Evolutionary conservation across 1,140 invertebrate genomes (phyloP).

Genomic region (Macrobrachium nipponense): DNA sequence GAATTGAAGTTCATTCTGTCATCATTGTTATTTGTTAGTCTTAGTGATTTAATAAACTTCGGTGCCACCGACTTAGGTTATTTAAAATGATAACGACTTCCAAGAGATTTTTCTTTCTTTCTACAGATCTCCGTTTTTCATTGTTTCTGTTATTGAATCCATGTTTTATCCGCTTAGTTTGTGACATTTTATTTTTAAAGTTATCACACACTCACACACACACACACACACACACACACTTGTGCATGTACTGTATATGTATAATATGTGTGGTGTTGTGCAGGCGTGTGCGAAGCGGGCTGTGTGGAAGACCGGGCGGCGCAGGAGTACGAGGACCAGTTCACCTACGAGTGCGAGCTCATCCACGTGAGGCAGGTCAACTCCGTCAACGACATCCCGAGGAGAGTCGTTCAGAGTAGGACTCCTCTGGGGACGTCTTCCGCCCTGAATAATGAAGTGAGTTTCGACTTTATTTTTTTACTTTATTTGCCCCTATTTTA

Average conservation of each 20-base stretch:
- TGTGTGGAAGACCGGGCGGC: slow-evolving; percentile 52
- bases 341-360: slow-evolving; percentile 55
- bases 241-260: not conserved
- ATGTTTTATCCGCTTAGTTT: no score
- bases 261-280: no score
- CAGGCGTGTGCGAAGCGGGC: slow-evolving; percentile 56
- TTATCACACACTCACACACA: not conserved
- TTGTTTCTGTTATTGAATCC: no score
- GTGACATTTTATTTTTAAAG: no score
- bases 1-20: no score
- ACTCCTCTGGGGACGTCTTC: not conserved
- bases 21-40: no score
- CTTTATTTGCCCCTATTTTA: no score
- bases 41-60: no score
- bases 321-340: slow-evolving; percentile 59
- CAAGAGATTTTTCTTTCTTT: no score
- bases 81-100: no score
- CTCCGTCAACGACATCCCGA: slow-evolving; percentile 56
- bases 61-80: no score
- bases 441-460: slow-evolving; percentile 13
- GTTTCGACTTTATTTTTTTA: not conserved
- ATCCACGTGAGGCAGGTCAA: slow-evolving; percentile 61
- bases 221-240: not conserved
- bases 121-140: no score
- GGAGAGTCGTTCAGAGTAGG: slow-evolving; percentile 4